These are phyloP conservation scores for Microplitis deprimator DNA, from an alignment of 2,888 invertebrate genomes.

Conservation along the genomic window DNA sequence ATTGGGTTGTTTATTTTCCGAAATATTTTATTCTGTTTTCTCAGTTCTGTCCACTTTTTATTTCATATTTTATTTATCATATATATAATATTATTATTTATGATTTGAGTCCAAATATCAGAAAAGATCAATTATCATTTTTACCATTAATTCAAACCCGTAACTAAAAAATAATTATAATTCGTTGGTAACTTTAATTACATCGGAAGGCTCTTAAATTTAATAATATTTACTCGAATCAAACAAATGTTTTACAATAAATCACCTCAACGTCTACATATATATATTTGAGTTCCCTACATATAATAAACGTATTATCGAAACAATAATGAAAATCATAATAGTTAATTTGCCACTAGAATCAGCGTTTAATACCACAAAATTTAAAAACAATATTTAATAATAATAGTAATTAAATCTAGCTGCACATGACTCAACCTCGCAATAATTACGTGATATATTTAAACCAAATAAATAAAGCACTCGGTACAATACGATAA, in stretches of 20 bases:
- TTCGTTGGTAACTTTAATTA: neutral
- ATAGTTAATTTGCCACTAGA: neutral
- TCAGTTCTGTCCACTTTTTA: neutral
- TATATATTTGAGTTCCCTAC: too few relatives aligned
- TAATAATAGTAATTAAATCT: neutral
- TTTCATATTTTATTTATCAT: neutral
- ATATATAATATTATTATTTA: neutral
- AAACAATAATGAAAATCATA: too few relatives aligned
- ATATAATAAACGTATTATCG: too few relatives aligned
- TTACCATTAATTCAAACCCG: neutral
- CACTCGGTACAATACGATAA: conserved; percentile 1
- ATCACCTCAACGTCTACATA: too few relatives aligned
- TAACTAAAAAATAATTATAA: neutral
- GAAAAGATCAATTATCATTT: neutral
- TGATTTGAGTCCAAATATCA: neutral
- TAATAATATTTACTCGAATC: neutral
- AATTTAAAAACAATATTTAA: neutral
- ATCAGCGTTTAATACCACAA: neutral
- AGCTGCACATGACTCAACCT: neutral
- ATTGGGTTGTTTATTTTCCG: neutral
- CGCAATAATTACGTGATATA: neutral
- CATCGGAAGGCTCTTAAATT: neutral
- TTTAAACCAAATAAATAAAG: neutral
- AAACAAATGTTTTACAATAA: neutral
- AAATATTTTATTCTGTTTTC: neutral